Evolutionary conservation across 2,888 invertebrate genomes (phyloP), one percentile per base, ranked within the genome.

Genomic region (Willowsia nigromaculata): DNA sequence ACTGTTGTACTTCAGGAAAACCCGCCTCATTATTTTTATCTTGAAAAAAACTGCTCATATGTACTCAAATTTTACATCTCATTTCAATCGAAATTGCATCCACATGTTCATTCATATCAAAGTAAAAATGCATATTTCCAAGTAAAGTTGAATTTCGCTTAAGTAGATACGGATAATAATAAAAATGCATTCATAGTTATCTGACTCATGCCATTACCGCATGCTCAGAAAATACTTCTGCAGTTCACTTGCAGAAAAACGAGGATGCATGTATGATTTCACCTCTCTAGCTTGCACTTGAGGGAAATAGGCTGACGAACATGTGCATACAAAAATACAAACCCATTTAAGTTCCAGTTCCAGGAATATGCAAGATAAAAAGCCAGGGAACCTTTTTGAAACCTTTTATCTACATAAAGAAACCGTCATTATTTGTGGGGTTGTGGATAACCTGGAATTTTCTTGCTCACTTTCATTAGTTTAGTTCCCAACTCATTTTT

Each of bases 371-470:
- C 27, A 40, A 13, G 40, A 59, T 2, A 56, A 80, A 59, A 53
- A 11, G 11, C 6, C 13, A 25, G 25, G 27, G 43, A 47, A 30
- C 33, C 30, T 47, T 27, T 13, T 40, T n/a, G 43, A 68, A 71
- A 25, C 25, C 6, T 33, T 33, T 65, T 82, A 65, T 47, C 62
- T 37, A 13, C 0, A 15, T 43, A 25, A 3, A 25, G 22, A 37
- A 47, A 56, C 25, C 56, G 56, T 71, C 43, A 74, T 27, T 27
- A 74, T 47, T 27, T 47, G 27, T 15, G 47, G 22, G 9, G 15
- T 15, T 47, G 22, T 27, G 47, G 27, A 27, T 56, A 40, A 84
- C 53, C 53, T 68, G 84, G 71, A 71, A 84, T 71, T 25, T 47
- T 43, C 50, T 50, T 50, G 1, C 5, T 47, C 47, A 53, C 1